Evolutionary conservation across 2,113 vertebrate species (phyloP).

Genomic region (Equus quagga): DNA sequence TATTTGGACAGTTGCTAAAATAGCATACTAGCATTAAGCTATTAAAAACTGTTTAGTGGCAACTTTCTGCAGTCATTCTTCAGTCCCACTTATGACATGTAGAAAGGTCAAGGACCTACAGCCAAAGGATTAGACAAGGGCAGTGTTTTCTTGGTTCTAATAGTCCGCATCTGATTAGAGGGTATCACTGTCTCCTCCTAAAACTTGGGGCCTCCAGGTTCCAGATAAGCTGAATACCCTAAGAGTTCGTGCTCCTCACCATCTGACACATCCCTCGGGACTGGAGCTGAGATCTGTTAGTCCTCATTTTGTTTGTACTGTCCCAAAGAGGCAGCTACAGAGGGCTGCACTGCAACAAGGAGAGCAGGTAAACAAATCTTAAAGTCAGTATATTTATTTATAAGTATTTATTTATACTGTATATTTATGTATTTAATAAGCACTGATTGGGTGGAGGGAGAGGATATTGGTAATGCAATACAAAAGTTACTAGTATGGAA

Average conservation of each 20-base stretch:
- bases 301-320: background rate
- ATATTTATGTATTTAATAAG: background rate
- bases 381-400: background rate
- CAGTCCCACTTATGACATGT: background rate
- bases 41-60: background rate
- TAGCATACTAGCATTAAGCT: background rate
- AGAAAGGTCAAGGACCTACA: background rate
- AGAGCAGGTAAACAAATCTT: background rate
- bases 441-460: background rate
- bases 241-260: background rate
- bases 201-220: background rate
- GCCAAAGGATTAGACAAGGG: background rate
- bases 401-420: background rate
- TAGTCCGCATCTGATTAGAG: background rate
- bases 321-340: background rate
- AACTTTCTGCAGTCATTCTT: background rate
- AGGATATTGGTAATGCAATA: background rate
- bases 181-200: background rate
- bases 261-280: background rate
- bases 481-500: background rate
- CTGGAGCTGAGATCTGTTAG: no score
- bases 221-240: background rate
- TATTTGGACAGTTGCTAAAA: background rate
- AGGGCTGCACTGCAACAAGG: background rate
- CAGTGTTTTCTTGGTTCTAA: background rate